phyloP scores from a whole-genome alignment of 2,888 invertebrate species.

The Rhaphigaster nebulosa region DNA sequence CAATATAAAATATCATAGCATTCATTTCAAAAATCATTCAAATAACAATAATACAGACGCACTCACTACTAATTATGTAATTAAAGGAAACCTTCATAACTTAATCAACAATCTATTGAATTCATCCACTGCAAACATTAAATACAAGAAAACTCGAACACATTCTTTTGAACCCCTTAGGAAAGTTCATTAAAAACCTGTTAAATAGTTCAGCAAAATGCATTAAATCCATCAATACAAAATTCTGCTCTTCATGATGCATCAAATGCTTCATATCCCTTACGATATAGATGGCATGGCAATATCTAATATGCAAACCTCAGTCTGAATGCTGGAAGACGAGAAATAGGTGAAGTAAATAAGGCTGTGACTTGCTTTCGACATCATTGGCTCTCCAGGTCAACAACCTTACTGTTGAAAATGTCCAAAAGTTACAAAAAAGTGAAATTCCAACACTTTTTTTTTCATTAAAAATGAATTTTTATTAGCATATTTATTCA shows the following conservation, averaged over 20 bases:
- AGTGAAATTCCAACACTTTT: not conserved
- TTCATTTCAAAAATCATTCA: slow-evolving; percentile 38
- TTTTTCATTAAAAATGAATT: not conserved
- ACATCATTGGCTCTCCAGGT: slow-evolving; percentile 32
- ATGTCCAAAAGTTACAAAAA: slow-evolving; percentile 59
- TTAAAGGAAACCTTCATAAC: slow-evolving; percentile 25
- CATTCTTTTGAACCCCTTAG: slow-evolving; percentile 41
- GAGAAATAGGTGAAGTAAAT: slow-evolving; percentile 54
- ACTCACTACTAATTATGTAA: not conserved
- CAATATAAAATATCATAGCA: slow-evolving; percentile 39
- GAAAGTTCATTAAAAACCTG: slow-evolving; percentile 31
- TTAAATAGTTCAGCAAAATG: slow-evolving; percentile 28
- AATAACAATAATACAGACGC: slow-evolving; percentile 42
- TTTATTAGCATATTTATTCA: not conserved
- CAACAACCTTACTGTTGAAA: slow-evolving; percentile 57
- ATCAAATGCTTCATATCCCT: slow-evolving; percentile 52
- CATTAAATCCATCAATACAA: slow-evolving; percentile 44
- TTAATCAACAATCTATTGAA: slow-evolving; percentile 28
- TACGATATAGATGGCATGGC: slow-evolving; percentile 46
- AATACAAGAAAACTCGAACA: slow-evolving; percentile 15
- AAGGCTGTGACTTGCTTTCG: slow-evolving; percentile 55
- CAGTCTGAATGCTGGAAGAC: slow-evolving; percentile 52
- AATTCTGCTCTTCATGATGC: slow-evolving; percentile 50
- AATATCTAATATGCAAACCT: slow-evolving; percentile 53
- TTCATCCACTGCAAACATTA: slow-evolving; percentile 48